Conservation (phyloP, 2,113 vertebrate species). For the Narcine bancroftii region DNA sequence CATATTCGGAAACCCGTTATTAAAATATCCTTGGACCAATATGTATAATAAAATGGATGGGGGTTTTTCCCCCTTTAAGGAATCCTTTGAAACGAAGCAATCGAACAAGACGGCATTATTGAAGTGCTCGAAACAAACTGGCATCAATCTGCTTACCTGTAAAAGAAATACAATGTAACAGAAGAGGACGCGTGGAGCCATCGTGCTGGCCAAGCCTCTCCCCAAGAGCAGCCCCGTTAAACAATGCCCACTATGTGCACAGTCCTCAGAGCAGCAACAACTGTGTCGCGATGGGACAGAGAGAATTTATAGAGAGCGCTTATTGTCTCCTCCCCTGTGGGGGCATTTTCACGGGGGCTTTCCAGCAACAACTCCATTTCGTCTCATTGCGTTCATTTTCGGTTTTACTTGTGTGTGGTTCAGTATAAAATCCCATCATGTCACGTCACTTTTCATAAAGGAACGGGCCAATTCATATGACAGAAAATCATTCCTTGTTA, state of each 20-base stretch:
- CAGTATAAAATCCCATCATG: not conserved
- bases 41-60: not conserved
- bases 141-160: not conserved
- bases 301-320: not conserved
- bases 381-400: not conserved
- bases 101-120: not conserved
- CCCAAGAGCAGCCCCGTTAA: not conserved
- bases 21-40: not conserved
- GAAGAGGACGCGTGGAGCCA: not conserved
- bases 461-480: not conserved
- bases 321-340: not conserved
- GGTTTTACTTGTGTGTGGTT: not conserved
- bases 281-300: not conserved
- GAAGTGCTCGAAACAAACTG: not conserved
- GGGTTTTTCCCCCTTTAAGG: not conserved
- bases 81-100: not conserved
- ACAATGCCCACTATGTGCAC: not conserved
- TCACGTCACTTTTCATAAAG: not conserved
- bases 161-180: not conserved
- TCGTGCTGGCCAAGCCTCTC: not conserved
- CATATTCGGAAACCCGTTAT: not conserved
- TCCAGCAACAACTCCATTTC: not conserved
- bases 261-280: not conserved
- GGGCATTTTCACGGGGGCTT: constrained; percentile 16
- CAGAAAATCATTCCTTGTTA: not conserved